Base-by-base conservation (phyloP, 2,888 invertebrate species). In the Baccha elongata region DNA sequence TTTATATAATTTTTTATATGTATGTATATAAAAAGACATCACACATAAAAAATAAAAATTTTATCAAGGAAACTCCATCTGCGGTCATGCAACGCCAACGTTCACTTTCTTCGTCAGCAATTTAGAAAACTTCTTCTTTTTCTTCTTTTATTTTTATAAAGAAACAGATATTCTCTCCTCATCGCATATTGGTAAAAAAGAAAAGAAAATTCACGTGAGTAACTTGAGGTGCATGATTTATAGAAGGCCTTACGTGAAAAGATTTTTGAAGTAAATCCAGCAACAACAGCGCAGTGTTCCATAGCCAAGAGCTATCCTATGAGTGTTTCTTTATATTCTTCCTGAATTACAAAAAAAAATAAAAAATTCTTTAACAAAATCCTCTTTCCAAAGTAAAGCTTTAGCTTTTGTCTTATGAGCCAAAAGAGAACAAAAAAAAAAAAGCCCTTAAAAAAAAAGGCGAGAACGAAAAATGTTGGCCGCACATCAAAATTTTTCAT, bases 211-310 rank as follows among this genome's bases (percentile, higher is more conserved):
- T 67, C 55, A 83, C 81, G 81, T 78, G 78, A 68, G 68, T 64
- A 55, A 64, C 68, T 64, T 78, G 62, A 83, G 83, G 83, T 83
- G 83, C 78, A 83, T 78, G 83, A 78, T 83, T 78, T 68, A 78
- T 78, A 62, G 64, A 68, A 73, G 68, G 55, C 58, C 32, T 46
- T 68, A 83, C 76, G 83, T 83, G 83, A 67, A 64, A 65, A 50
- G 76, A 76, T 58, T 83, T 26, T 21, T 21, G 4, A 76, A 72
- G 52, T 52, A 29, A 52, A 40, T 75, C 42, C 32, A 17, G 7
- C 23, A 35, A 58, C 26, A 40, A 58, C 58, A 40, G 11, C 13
- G n/a, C 40, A 64, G 64, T 37, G 58, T 58, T 74, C 26, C 44
- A 42, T 26, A 50, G 26, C 50, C 44, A 37, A 46, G 53, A 37